Conservation (phyloP, 92 coral and sea anemone genomes). For the Meandrina meandrites region DNA sequence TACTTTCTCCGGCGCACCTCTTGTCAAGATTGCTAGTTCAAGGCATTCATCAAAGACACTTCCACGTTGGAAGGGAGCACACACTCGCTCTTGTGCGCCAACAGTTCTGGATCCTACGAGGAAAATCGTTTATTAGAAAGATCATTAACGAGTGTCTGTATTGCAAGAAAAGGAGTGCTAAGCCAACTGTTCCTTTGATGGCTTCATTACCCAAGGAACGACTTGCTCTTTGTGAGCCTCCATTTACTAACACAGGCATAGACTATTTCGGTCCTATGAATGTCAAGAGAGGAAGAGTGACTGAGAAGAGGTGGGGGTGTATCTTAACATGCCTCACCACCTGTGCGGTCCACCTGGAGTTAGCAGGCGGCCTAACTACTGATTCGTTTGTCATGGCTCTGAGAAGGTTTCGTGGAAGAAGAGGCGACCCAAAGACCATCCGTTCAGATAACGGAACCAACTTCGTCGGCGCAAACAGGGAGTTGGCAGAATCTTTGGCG, state of each 20-base stretch:
- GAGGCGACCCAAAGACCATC: slow-evolving; percentile 27
- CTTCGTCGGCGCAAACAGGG: slow-evolving; percentile 44
- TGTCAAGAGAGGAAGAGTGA: too few relatives aligned
- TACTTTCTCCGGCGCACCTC: too few relatives aligned
- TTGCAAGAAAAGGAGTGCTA: slow-evolving; percentile 5
- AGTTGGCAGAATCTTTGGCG: background rate
- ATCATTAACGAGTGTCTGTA: background rate
- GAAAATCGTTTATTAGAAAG: background rate
- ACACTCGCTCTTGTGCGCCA: too few relatives aligned
- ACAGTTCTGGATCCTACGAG: slow-evolving; percentile 32
- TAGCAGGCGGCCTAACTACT: slow-evolving; percentile 42
- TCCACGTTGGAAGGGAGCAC: too few relatives aligned
- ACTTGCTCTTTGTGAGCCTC: slow-evolving; percentile 19
- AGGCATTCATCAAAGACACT: too few relatives aligned
- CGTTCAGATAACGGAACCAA: slow-evolving; percentile 38
- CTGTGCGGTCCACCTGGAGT: slow-evolving; percentile 50
- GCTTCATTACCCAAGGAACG: slow-evolving; percentile 24
- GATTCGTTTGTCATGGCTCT: too few relatives aligned
- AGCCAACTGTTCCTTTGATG: slow-evolving; percentile 26
- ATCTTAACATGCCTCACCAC: slow-evolving; percentile 48
- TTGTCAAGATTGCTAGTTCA: too few relatives aligned
- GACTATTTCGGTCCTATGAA: too few relatives aligned
- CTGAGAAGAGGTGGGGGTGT: slow-evolving; percentile 54
- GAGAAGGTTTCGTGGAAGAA: too few relatives aligned
- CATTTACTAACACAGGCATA: too few relatives aligned